Evolutionary conservation across 92 coral and sea anemone genomes (phyloP).

Genomic region (Muricea muricata): DNA sequence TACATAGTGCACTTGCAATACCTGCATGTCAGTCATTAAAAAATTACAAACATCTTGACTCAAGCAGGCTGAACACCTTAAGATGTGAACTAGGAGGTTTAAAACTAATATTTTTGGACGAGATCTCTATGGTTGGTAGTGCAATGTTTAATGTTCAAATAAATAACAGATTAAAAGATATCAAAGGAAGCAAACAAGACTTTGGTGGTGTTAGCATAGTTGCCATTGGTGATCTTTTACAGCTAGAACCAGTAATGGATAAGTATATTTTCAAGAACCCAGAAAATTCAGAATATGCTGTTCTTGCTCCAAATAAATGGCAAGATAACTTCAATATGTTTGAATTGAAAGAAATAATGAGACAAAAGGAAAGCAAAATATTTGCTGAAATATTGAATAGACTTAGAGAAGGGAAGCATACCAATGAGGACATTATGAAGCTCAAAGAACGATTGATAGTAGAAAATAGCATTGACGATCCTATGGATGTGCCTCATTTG

Average conservation of each 20-base stretch:
- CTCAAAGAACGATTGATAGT: too few relatives aligned
- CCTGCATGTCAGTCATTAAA: conserved; percentile 66
- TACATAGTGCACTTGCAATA: conserved; percentile 63
- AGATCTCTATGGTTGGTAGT: too few relatives aligned
- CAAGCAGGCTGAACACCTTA: conserved; percentile 68
- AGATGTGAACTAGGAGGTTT: conserved; percentile 39
- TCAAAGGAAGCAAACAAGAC: not conserved
- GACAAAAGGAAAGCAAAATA: too few relatives aligned
- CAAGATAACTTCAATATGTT: too few relatives aligned
- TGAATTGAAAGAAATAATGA: too few relatives aligned
- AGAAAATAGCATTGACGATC: too few relatives aligned
- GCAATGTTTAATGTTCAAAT: not conserved
- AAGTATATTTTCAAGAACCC: conserved; percentile 20
- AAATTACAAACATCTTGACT: conserved; percentile 39
- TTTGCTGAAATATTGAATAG: too few relatives aligned
- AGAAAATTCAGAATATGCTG: too few relatives aligned
- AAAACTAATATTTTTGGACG: not conserved
- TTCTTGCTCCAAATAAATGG: too few relatives aligned
- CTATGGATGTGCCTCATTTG: too few relatives aligned
- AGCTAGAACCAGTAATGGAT: conserved; percentile 61
- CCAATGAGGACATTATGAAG: too few relatives aligned
- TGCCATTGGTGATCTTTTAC: not conserved
- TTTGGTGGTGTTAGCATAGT: not conserved
- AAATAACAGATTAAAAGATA: not conserved
- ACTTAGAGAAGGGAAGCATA: too few relatives aligned